phyloP scores from a whole-genome alignment of 2,888 invertebrate species.

The Nymphalis polychloros region DNA sequence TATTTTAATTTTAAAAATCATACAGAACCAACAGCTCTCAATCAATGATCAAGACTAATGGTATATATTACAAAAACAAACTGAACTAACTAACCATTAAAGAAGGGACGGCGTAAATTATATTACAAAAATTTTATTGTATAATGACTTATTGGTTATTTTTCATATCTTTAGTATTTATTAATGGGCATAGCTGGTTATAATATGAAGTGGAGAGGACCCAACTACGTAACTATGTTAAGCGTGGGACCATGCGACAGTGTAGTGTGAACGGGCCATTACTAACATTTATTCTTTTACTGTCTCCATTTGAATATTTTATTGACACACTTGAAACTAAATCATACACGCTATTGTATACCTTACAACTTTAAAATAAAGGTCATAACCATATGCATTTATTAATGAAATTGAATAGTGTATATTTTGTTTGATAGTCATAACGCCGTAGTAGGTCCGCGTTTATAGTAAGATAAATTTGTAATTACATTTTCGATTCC shows the following conservation, averaged over 20 bases:
- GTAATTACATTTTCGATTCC: constrained; percentile 37
- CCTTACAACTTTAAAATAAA: constrained; percentile 21
- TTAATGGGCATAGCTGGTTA: constrained; percentile 40
- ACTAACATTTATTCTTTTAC: constrained; percentile 69
- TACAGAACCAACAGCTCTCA: constrained; percentile 13
- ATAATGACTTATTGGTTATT: constrained; percentile 35
- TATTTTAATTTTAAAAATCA: not conserved
- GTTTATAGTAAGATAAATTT: constrained; percentile 38
- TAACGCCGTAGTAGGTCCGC: constrained; percentile 39
- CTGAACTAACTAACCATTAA: constrained; percentile 15
- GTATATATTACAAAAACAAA: constrained; percentile 25
- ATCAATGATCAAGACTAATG: constrained; percentile 5
- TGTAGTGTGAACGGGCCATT: constrained; percentile 67
- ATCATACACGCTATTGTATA: constrained; percentile 14
- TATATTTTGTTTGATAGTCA: constrained; percentile 31
- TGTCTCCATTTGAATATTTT: constrained; percentile 56
- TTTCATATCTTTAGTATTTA: constrained; percentile 42
- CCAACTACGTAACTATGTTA: constrained; percentile 36
- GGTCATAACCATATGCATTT: constrained; percentile 18
- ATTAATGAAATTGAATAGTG: constrained; percentile 24
- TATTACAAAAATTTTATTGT: constrained; percentile 34
- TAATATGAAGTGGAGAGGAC: constrained; percentile 56
- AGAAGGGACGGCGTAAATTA: constrained; percentile 31
- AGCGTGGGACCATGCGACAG: constrained; percentile 62
- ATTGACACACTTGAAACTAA: constrained; percentile 54